Evolutionary conservation across 2,113 vertebrate species (phyloP).

Genomic region (Hippocampus zosterae): DNA sequence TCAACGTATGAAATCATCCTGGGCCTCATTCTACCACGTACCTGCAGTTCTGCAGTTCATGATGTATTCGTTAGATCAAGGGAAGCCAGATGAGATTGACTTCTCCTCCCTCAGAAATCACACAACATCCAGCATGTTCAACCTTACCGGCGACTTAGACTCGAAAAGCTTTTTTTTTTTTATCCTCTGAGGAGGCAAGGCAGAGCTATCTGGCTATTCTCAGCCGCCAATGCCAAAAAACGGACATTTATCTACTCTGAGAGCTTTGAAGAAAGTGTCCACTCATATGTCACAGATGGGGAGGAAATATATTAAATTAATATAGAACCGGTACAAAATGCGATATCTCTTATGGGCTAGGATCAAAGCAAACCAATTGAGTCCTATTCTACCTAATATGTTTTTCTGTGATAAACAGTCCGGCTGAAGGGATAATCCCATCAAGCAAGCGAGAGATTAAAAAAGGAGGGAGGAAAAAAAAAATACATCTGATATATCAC

Average conservation of each 20-base stretch:
- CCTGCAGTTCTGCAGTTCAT: constrained; percentile 21
- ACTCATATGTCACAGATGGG: constrained; percentile 59
- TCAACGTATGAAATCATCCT: constrained; percentile 3
- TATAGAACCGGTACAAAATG: constrained; percentile 62
- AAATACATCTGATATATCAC: constrained; percentile 60
- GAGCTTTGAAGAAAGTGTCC: constrained; percentile 64
- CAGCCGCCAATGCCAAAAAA: constrained; percentile 58
- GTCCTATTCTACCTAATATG: constrained; percentile 67
- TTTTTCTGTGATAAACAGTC: constrained; percentile 70
- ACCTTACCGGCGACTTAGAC: constrained; percentile 19
- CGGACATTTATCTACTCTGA: constrained; percentile 66
- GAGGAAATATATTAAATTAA: constrained; percentile 52
- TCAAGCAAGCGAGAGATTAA: constrained; percentile 65
- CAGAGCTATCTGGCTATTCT: constrained; percentile 55
- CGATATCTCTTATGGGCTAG: constrained; percentile 60
- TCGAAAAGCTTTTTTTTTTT: constrained; percentile 42
- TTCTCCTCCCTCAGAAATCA: constrained; percentile 17
- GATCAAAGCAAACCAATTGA: constrained; percentile 68
- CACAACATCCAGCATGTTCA: constrained; percentile 12
- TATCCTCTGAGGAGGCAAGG: constrained; percentile 41
- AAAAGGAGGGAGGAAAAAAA: constrained; percentile 23
- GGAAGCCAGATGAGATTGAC: constrained; percentile 13
- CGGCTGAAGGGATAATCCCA: constrained; percentile 65
- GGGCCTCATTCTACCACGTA: constrained; percentile 13
- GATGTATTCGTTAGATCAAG: constrained; percentile 29